Evolutionary conservation across 2,888 invertebrate species (phyloP).

Genomic region (Nemoura dubitans): DNA sequence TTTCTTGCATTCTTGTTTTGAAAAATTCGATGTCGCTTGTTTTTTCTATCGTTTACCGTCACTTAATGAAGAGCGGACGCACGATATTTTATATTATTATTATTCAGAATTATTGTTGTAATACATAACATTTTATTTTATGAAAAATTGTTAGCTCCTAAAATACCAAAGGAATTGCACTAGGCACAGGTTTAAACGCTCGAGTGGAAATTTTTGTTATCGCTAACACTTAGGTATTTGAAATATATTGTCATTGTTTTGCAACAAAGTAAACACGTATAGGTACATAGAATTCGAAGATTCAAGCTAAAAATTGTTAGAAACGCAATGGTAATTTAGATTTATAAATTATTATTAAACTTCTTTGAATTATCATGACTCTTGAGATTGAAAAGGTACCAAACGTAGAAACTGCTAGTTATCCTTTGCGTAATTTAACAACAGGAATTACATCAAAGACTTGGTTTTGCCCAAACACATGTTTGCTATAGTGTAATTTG

Average conservation of each 20-base stretch:
- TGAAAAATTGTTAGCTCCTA: not conserved
- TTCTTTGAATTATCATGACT: too few relatives aligned
- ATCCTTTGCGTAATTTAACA: too few relatives aligned
- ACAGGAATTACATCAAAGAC: too few relatives aligned
- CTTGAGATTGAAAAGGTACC: too few relatives aligned
- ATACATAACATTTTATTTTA: not conserved
- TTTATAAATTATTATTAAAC: too few relatives aligned
- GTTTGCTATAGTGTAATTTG: too few relatives aligned
- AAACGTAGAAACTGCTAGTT: too few relatives aligned
- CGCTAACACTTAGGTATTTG: not conserved
- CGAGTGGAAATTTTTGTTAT: not conserved
- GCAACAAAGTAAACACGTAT: not conserved
- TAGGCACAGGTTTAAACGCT: too few relatives aligned
- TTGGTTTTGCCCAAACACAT: too few relatives aligned
- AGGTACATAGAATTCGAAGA: not conserved
- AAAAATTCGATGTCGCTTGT: not conserved
- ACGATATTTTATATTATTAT: not conserved
- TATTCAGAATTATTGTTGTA: not conserved
- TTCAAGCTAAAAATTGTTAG: not conserved
- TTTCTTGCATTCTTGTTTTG: not conserved
- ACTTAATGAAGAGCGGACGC: not conserved
- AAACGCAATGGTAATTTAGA: too few relatives aligned
- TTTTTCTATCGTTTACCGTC: not conserved
- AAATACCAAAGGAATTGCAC: too few relatives aligned
- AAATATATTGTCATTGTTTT: slow-evolving; percentile 3